phyloP scores from a whole-genome alignment of 2,113 vertebrate genomes.

The Elachura formosa region DNA sequence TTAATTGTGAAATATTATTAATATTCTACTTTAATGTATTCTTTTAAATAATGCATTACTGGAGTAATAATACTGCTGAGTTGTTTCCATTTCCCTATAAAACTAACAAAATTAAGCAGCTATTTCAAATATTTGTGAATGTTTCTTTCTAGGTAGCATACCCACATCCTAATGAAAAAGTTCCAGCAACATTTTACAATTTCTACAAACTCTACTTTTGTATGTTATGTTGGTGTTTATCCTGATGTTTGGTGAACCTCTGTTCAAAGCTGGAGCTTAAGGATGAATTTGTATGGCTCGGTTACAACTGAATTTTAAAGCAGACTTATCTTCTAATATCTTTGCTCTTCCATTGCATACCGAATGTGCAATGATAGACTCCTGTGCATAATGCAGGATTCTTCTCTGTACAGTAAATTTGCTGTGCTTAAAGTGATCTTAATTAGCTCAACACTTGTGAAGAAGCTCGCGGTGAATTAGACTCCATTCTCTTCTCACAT shows the following conservation, averaged over 20 bases:
- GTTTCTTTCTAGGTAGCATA: fast-evolving
- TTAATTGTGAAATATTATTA: background rate
- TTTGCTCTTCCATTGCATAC: background rate
- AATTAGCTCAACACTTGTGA: background rate
- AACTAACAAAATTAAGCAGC: background rate
- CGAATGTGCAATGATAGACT: background rate
- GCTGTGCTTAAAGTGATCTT: background rate
- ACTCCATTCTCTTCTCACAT: background rate
- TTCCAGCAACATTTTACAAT: background rate
- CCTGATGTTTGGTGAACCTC: background rate
- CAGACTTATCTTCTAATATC: background rate
- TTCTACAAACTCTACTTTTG: background rate
- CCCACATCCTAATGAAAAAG: background rate
- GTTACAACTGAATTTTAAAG: background rate
- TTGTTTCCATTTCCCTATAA: background rate
- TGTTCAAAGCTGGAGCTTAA: background rate
- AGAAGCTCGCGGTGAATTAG: background rate
- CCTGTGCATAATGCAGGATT: background rate
- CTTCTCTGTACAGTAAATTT: background rate
- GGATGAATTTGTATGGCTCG: background rate
- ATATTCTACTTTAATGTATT: background rate
- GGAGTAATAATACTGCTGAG: background rate
- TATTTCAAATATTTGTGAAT: background rate
- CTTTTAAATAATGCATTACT: background rate
- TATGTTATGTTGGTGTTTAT: background rate